A percentile compares a stretch with the other conserved stretches of the same genome.
Evolutionary conservation across 2,888 invertebrate species (phyloP).

Genomic region (Aleiodes alternator): DNA sequence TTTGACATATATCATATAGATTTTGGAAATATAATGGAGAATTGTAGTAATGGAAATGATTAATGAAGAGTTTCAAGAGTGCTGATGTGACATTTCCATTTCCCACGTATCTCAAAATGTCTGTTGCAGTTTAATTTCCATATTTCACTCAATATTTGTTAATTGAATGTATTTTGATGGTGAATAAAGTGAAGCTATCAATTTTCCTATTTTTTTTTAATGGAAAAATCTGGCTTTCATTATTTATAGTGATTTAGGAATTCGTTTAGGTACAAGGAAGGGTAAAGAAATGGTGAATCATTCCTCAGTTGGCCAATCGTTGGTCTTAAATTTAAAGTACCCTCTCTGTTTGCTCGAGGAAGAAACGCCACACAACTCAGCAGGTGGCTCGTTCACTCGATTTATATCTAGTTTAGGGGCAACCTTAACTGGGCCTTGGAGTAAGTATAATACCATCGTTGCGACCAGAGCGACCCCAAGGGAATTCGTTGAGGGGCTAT

Average conservation of each 20-base stretch:
- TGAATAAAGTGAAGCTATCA: neutral
- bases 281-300: too few relatives aligned
- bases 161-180: conserved; percentile 5
- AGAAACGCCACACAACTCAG: conserved; percentile 56
- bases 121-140: conserved; percentile 17
- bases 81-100: conserved; percentile 28
- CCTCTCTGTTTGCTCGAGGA: neutral
- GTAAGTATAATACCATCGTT: conserved; percentile 43
- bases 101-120: neutral
- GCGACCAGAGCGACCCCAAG: conserved; percentile 42
- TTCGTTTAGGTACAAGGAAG: too few relatives aligned
- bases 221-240: too few relatives aligned
- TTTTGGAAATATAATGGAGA: neutral
- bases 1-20: conserved; percentile 26
- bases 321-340: conserved; percentile 2
- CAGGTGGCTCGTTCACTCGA: conserved; percentile 68
- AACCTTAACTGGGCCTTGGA: conserved; percentile 49
- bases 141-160: conserved; percentile 22
- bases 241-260: too few relatives aligned
- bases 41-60: conserved; percentile 26
- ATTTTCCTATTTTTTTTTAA: too few relatives aligned
- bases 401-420: conserved; percentile 59
- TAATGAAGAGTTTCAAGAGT: conserved; percentile 35
- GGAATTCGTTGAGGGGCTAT: conserved; percentile 30
- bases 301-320: neutral